phyloP scores from a whole-genome alignment of 1,140 invertebrate genomes.

The Stenopsyche tienmushanensis region DNA sequence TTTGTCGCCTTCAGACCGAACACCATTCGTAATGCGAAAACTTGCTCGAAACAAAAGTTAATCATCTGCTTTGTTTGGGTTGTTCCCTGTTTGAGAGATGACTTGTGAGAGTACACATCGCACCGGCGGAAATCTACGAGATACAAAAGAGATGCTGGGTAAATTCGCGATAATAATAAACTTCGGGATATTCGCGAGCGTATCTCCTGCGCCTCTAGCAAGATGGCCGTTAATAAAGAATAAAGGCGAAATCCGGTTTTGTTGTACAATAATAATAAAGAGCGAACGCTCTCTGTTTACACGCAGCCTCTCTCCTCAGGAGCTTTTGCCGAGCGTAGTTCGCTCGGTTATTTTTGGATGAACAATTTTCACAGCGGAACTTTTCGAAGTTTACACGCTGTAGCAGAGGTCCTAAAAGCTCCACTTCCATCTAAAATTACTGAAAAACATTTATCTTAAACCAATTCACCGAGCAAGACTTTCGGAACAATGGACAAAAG shows the following conservation, averaged over 20 bases:
- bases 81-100: conserved; percentile 6
- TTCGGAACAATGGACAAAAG: no score
- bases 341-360: conserved; percentile 10
- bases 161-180: not conserved
- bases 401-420: no score
- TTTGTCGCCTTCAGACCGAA: not conserved
- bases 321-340: not conserved
- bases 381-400: conserved; percentile 14
- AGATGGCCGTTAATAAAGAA: conserved; percentile 1
- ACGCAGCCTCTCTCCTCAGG: not conserved
- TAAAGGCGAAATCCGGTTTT: conserved; percentile 14
- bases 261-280: not conserved
- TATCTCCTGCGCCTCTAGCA: not conserved
- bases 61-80: conserved; percentile 9
- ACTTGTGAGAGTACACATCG: not conserved
- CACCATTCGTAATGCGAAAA: conserved; percentile 1
- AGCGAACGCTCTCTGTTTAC: not conserved
- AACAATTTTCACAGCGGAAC: conserved; percentile 13
- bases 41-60: conserved; percentile 14
- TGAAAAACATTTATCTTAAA: no score
- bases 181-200: no score
- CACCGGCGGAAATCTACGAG: not conserved
- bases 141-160: not conserved
- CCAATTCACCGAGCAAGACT: no score
- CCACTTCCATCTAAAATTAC: no score